These are phyloP conservation scores for Meiosimyza platycephala DNA, from an alignment of 2,888 invertebrate species.

Conservation along the genomic window DNA sequence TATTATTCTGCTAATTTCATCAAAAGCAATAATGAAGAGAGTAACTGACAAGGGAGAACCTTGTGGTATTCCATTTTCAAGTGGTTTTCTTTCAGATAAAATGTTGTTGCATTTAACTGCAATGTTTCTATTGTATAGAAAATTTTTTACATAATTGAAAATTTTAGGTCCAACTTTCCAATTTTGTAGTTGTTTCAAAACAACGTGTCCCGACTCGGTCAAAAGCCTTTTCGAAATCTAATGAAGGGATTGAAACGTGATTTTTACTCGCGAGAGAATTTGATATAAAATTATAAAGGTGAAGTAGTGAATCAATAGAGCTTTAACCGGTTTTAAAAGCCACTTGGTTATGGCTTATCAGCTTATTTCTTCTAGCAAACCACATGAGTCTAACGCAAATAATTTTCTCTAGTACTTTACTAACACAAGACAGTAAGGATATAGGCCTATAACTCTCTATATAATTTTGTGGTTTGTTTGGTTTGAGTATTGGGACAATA, in stretches of 20 bases:
- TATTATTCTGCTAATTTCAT: too few relatives aligned
- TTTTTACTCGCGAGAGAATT: conserved; percentile 8
- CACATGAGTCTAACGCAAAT: background rate
- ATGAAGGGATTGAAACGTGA: conserved; percentile 7
- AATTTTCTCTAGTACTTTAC: too few relatives aligned
- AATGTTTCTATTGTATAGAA: background rate
- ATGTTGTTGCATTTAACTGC: too few relatives aligned
- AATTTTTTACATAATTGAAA: conserved; percentile 6
- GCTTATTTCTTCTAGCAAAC: background rate
- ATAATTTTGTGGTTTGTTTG: too few relatives aligned
- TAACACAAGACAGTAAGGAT: too few relatives aligned
- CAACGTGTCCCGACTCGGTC: conserved; percentile 4
- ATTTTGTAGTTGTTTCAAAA: background rate
- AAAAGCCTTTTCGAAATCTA: conserved; percentile 22
- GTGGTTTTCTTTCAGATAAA: too few relatives aligned
- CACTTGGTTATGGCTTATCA: conserved; percentile 10
- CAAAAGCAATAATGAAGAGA: too few relatives aligned
- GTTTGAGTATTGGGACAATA: too few relatives aligned
- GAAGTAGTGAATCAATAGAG: conserved; percentile 7
- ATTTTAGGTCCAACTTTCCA: conserved; percentile 21
- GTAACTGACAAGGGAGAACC: too few relatives aligned
- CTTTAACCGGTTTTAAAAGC: conserved; percentile 2
- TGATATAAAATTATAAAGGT: conserved; percentile 1
- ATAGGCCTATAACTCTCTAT: too few relatives aligned
- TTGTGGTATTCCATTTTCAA: too few relatives aligned